A percentile compares a stretch with the other conserved stretches of the same genome.
Conservation (phyloP, 2,888 invertebrate genomes). For the Cyclophora punctaria region DNA sequence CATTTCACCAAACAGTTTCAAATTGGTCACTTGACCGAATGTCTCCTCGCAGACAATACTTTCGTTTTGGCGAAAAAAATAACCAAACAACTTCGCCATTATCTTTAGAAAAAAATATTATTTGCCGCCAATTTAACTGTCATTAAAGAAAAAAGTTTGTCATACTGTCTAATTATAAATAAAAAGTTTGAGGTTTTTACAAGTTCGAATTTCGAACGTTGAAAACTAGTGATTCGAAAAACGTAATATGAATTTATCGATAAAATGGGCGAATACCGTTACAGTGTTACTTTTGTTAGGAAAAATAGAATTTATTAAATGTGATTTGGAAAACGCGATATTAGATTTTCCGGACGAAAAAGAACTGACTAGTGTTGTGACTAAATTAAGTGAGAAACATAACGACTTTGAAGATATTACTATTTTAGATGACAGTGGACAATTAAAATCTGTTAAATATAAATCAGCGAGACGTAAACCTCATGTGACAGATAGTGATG, state of each 20-base stretch:
- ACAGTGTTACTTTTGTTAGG: not conserved
- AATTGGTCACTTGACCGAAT: conserved; percentile 51
- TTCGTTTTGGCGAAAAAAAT: conserved; percentile 32
- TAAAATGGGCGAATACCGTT: not conserved
- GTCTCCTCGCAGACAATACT: conserved; percentile 43
- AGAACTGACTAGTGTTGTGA: conserved; percentile 36
- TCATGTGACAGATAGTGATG: conserved; percentile 10
- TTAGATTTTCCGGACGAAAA: conserved; percentile 36
- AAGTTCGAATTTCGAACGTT: too few species aligned
- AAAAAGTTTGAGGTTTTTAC: too few species aligned
- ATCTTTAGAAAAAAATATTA: too few species aligned
- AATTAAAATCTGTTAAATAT: conserved; percentile 51
- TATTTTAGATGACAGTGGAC: conserved; percentile 47
- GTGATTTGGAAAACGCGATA: conserved; percentile 23
- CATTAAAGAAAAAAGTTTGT: too few species aligned
- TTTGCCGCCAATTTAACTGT: too few species aligned
- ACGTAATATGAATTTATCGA: conserved; percentile 1
- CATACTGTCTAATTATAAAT: too few species aligned
- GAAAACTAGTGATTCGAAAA: too few species aligned
- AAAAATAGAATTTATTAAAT: conserved; percentile 8
- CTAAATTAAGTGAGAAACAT: conserved; percentile 30
- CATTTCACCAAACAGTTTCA: conserved; percentile 55
- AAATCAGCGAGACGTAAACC: conserved; percentile 39
- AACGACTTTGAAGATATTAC: conserved; percentile 57
- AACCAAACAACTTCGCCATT: too few species aligned